These are phyloP conservation scores for Philhelius pedissequus DNA, from an alignment of 2,888 invertebrate species.

Conservation along the genomic window DNA sequence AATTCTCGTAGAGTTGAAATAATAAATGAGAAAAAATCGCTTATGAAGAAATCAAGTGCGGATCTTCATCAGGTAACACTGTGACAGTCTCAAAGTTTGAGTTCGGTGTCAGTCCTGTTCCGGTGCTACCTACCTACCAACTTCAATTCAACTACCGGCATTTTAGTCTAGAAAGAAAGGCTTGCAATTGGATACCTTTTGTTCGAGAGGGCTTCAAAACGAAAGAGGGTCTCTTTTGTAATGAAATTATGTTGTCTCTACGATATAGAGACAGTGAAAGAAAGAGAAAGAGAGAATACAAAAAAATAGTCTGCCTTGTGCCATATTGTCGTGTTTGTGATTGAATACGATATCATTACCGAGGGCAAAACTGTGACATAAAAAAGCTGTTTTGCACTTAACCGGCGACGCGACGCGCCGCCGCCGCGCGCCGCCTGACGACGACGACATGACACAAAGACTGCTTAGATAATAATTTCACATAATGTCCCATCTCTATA, in stretches of 20 bases:
- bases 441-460: slow-evolving; percentile 1
- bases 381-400: slow-evolving; percentile 16
- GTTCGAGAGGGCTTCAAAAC: neutral
- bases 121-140: too few relatives aligned
- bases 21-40: slow-evolving; percentile 9
- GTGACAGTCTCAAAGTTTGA: slow-evolving; percentile 34
- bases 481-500: slow-evolving; percentile 14
- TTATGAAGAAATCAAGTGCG: slow-evolving; percentile 30
- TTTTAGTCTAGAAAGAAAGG: neutral
- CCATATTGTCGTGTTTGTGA: slow-evolving; percentile 23
- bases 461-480: slow-evolving; percentile 23
- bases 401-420: too few relatives aligned
- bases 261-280: neutral
- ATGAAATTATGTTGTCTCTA: slow-evolving; percentile 41
- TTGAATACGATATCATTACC: slow-evolving; percentile 59
- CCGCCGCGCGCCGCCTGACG: too few relatives aligned
- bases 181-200: slow-evolving; percentile 50
- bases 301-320: slow-evolving; percentile 16
- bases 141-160: slow-evolving; percentile 42
- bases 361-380: slow-evolving; percentile 50
- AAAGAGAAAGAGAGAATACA: neutral
- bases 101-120: neutral
- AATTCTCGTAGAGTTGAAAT: neutral
- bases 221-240: slow-evolving; percentile 34
- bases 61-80: slow-evolving; percentile 47